These are phyloP conservation scores for Hoplias malabaricus DNA, from an alignment of 2,113 vertebrate species.

Conservation along the genomic window DNA sequence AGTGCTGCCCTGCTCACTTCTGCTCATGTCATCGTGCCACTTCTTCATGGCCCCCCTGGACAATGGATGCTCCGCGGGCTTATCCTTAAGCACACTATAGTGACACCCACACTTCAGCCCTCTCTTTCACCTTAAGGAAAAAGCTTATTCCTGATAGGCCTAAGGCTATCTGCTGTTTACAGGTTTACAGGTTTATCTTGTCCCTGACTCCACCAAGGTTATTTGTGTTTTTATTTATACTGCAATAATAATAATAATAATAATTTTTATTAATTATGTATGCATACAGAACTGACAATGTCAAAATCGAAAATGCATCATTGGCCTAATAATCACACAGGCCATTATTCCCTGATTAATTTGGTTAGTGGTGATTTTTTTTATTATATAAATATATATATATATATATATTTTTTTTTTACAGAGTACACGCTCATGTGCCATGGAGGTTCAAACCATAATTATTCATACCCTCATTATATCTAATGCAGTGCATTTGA, in stretches of 20 bases:
- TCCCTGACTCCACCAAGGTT: background rate
- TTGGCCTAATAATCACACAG: conserved; percentile 24
- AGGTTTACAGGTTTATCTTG: background rate
- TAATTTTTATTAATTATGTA: background rate
- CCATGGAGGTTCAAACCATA: conserved; percentile 35
- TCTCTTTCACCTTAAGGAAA: conserved; percentile 6
- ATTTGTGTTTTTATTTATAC: background rate
- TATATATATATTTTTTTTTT: no score
- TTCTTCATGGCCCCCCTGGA: conserved; percentile 27
- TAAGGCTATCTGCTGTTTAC: background rate
- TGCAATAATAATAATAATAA: background rate
- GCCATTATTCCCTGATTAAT: conserved; percentile 6
- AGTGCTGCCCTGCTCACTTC: conserved; percentile 15
- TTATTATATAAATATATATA: no score
- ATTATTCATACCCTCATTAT: conserved; percentile 38
- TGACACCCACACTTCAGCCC: conserved; percentile 4
- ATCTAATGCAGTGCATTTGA: conserved; percentile 32
- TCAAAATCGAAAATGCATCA: background rate
- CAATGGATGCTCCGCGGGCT: background rate
- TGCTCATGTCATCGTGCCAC: conserved; percentile 13
- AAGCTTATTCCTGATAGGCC: background rate
- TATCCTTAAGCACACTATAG: conserved; percentile 13
- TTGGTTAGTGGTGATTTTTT: conserved; percentile 30
- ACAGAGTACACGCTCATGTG: conserved; percentile 35
- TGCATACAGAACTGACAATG: background rate